These are phyloP conservation scores for Pygmarrhopalites habei DNA, from an alignment of 1,140 invertebrate genomes.

Conservation along the genomic window DNA sequence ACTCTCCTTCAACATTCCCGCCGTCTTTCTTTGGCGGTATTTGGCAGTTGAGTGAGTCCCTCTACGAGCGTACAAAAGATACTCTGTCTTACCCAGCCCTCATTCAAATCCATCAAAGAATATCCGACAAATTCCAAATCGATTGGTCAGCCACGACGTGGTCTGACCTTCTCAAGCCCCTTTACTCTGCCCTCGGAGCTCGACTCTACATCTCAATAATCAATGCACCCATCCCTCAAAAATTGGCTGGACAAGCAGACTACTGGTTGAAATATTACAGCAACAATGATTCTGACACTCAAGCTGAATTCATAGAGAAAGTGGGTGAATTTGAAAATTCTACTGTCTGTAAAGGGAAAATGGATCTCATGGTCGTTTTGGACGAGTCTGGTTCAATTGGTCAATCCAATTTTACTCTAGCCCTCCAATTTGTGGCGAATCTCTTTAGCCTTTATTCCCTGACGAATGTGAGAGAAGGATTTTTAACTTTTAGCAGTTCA, in stretches of 20 bases:
- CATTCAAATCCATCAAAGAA: not conserved
- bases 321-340: not conserved
- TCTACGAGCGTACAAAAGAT: not conserved
- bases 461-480: not conserved
- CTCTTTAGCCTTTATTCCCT: not conserved
- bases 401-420: not conserved
- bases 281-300: not conserved
- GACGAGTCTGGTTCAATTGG: conserved; percentile 16
- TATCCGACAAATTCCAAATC: not conserved
- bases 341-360: not conserved
- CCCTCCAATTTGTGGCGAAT: conserved; percentile 10
- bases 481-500: not conserved
- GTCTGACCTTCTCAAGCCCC: conserved; percentile 10
- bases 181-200: conserved; percentile 14
- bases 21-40: conserved; percentile 4
- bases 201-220: not conserved
- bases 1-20: not conserved
- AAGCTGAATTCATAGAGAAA: not conserved
- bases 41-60: conserved; percentile 8
- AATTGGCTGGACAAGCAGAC: not conserved
- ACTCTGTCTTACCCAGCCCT: no score
- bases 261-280: conserved; percentile 5
- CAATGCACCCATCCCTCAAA: not conserved
- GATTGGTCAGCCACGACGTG: not conserved
- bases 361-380: conserved; percentile 16